Percentiles rank a stretch among this genome's conserved stretches.
Evolutionary conservation across 2,888 invertebrate genomes (phyloP).

Genomic region (Synanthedon tipuliformis): DNA sequence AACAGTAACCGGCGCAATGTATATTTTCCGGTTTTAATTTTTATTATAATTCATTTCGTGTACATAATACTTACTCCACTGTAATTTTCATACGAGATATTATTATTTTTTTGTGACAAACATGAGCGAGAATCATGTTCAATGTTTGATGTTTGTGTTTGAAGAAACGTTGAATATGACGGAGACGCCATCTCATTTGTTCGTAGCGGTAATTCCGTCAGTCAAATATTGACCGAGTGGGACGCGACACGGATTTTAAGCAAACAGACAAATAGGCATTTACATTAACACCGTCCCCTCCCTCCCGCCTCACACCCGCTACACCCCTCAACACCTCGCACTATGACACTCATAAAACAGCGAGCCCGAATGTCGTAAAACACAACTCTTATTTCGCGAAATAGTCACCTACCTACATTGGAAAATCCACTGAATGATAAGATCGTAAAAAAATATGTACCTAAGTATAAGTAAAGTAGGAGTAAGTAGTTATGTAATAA

Average conservation of each 20-base stretch:
- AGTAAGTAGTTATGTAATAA: no score
- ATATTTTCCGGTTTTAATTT: not conserved
- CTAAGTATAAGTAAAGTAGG: no score
- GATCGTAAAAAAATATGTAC: no score
- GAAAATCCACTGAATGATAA: not conserved
- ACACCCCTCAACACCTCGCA: slow-evolving; percentile 5
- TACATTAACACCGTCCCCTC: slow-evolving; percentile 47
- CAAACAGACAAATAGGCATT: slow-evolving; percentile 63
- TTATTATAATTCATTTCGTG: not conserved
- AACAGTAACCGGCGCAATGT: slow-evolving; percentile 13
- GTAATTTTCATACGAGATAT: not conserved
- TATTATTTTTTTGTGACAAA: not conserved
- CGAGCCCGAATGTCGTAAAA: not conserved
- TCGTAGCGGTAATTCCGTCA: slow-evolving; percentile 61
- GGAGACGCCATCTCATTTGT: slow-evolving; percentile 51
- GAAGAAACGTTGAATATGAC: slow-evolving; percentile 38
- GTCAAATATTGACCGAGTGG: slow-evolving; percentile 63
- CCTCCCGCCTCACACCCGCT: slow-evolving; percentile 11
- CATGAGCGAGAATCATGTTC: not conserved
- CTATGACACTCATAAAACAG: slow-evolving; percentile 1
- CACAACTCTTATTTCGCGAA: not conserved
- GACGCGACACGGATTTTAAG: slow-evolving; percentile 65
- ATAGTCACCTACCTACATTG: not conserved
- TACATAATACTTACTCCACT: not conserved
- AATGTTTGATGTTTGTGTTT: slow-evolving; percentile 16